Conservation (phyloP, 2,797 vertebrate species). For the Cyclopterus lumpus region DNA sequence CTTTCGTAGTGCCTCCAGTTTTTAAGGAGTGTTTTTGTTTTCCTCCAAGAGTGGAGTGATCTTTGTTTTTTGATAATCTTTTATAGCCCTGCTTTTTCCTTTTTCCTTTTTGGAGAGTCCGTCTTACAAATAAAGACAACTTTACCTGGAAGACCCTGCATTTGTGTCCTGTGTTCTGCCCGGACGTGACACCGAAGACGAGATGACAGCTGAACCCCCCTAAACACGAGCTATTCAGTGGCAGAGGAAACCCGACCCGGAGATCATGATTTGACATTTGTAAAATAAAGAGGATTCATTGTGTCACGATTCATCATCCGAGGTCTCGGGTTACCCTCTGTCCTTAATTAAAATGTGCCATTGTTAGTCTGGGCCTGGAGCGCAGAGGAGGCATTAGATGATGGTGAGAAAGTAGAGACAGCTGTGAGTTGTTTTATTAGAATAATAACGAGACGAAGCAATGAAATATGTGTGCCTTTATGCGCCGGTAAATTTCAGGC, state of each 20-base stretch:
- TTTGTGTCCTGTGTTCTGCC: too few species aligned
- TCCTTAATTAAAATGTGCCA: slow-evolving; percentile 56
- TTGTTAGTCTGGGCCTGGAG: slow-evolving; percentile 25
- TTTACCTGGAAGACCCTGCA: too few species aligned
- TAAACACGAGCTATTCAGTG: slow-evolving; percentile 32
- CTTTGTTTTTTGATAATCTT: too few species aligned
- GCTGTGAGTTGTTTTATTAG: slow-evolving; percentile 18
- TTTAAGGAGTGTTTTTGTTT: too few species aligned
- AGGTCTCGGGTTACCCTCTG: background rate
- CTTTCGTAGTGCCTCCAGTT: too few species aligned
- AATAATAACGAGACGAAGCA: slow-evolving; percentile 14
- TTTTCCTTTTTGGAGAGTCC: too few species aligned
- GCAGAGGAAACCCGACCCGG: slow-evolving; percentile 36
- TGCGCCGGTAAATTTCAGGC: background rate
- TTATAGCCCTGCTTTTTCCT: too few species aligned
- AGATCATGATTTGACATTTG: slow-evolving; percentile 59
- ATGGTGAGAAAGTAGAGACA: background rate
- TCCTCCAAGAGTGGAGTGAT: too few species aligned
- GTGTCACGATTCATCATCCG: slow-evolving; percentile 33
- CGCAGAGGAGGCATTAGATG: background rate
- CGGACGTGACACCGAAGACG: too few species aligned
- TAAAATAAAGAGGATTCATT: slow-evolving; percentile 29
- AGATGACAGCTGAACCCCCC: slow-evolving; percentile 16
- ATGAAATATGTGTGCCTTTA: slow-evolving; percentile 6
- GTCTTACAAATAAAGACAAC: too few species aligned